Base-by-base conservation (phyloP, 37 sponge, comb jelly and placozoan genomes). In the Beroe ovata region DNA sequence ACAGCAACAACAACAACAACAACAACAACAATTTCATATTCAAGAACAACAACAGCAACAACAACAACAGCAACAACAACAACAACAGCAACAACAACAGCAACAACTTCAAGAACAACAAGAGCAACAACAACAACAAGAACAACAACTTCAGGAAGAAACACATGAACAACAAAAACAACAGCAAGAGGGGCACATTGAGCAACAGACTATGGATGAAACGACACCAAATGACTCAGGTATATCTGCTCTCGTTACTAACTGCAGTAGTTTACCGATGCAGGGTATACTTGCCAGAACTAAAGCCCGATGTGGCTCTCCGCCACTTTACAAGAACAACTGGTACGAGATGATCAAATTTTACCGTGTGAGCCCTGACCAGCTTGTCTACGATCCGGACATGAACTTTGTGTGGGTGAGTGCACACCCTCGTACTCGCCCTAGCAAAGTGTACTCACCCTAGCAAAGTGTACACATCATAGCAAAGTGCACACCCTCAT, bases 331-430 rank as follows among this genome's bases (percentile, higher is more conserved):
- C 33, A 77, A 77, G 28, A 77, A 77, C 84, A 77, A 77, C 84
- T 77, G 84, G 84, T 21, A 36, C 18, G 84, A 77, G n/a, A 42
- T 77, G 41, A 21, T 77, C 22, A 11, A 33, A 2, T 32, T 41
- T 30, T 42, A 42, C 54, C 36, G 41, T 19, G 11, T 39, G 4
- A 20, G 18, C 1, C 23, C 42, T 23, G 36, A 77, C 4, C 84
- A 41, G 8, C 54, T 77, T 14, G 6, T 77, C 11, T 77, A 77
- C 84, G 84, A 77, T 42, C 8, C 38, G 4, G 84, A 77, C 22
- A 39, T 42, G 54, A 39, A 77, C 54, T 77, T 32, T 26, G 84
- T 77, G 6, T 77, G 84, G 84, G 84, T 77, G 23, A 41, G 69
- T 33, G 36, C n/a, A n/a, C n/a, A n/a, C n/a, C n/a, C n/a, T n/a